A percentile compares a stretch with the other conserved stretches of the same genome.
Evolutionary conservation across 2,888 invertebrate species (phyloP).

Genomic region (Drosophila stalkeri): DNA sequence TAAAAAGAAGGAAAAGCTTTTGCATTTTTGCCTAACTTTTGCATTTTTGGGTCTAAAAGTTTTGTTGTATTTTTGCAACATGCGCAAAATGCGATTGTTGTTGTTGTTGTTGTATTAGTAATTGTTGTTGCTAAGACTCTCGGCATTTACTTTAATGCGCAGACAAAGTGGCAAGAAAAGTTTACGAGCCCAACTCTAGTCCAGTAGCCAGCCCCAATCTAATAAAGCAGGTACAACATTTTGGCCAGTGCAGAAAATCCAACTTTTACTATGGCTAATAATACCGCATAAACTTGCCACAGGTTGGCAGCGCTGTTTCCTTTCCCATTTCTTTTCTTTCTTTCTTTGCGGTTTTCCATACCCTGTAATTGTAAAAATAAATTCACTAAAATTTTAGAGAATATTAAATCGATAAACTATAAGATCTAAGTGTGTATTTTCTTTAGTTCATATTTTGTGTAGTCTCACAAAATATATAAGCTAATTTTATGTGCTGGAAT

Average conservation of each 20-base stretch:
- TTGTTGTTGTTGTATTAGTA: slow-evolving; percentile 24
- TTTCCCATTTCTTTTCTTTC: neutral
- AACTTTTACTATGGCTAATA: slow-evolving; percentile 78
- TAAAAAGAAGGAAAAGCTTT: slow-evolving; percentile 41
- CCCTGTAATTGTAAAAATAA: slow-evolving; percentile 1
- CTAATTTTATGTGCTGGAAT: too few species aligned
- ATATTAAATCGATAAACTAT: neutral
- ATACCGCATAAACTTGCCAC: slow-evolving; percentile 71
- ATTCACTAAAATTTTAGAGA: neutral
- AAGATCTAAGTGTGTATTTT: neutral
- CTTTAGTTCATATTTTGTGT: too few species aligned
- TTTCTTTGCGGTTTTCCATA: neutral
- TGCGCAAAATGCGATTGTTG: slow-evolving; percentile 31
- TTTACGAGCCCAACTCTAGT: slow-evolving; percentile 56
- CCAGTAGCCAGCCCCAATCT: slow-evolving; percentile 56
- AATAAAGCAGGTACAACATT: slow-evolving; percentile 70
- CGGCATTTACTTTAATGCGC: slow-evolving; percentile 70
- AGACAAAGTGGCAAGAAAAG: slow-evolving; percentile 68
- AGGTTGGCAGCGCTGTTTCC: slow-evolving; percentile 59
- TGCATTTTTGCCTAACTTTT: slow-evolving; percentile 61
- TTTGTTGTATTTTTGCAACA: slow-evolving; percentile 54
- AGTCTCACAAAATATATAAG: too few species aligned
- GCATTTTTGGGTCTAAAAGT: slow-evolving; percentile 58
- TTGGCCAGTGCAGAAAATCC: slow-evolving; percentile 60
- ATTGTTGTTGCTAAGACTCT: slow-evolving; percentile 37